Evolutionary conservation across 37 sponge, comb jelly and placozoan species (phyloP), one percentile per base, ranked within the genome.

Genomic region (Mnemiopsis leidyi): DNA sequence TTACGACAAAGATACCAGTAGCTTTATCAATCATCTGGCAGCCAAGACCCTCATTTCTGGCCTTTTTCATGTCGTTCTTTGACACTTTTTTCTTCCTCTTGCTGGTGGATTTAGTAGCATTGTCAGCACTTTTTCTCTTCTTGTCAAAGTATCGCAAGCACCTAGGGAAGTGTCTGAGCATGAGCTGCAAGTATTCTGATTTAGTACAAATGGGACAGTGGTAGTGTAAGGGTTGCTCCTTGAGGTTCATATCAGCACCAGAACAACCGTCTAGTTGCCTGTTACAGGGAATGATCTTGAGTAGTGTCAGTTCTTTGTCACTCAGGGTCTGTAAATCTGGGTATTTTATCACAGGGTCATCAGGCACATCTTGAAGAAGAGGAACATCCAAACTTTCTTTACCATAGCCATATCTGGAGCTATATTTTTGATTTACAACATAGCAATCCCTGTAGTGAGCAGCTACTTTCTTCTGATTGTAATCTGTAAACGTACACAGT

Each of bases 181-280:
- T 85, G 28, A 40, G 90, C 48, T 85, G 90, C 2, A 85, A 26
- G 61, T 38, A 85, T 24, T 85, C 90, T 25, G 90, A 85, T 33
- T 85, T 85, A 29, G 90, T 85, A 85, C 90, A 85, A 39, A 85
- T 85, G 23, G 90, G 90, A 23, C 90, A 85, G 25, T 85, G 90
- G 39, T 85, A 85, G 25, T 85, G 90, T 28, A 77, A 32, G 9
- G 79, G 32, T 34, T 77, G 36, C 36, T 77, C 79, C 26, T 77
- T 34, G 28, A 85, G 48, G 23, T 85, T 61, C n/a, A 35, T 40
- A 0, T 29, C 61, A 2, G 61, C 29, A 21, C 32, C 35, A 0
- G 38, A 25, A 85, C 90, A 85, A 3, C 61, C 35, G 26, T 85
- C 90, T 23, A 38, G 26, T n/a, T 37, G 33, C 25, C 90, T 36